Conservation (phyloP, 2,888 invertebrate genomes). For the Aporophyla lueneburgensis region DNA sequence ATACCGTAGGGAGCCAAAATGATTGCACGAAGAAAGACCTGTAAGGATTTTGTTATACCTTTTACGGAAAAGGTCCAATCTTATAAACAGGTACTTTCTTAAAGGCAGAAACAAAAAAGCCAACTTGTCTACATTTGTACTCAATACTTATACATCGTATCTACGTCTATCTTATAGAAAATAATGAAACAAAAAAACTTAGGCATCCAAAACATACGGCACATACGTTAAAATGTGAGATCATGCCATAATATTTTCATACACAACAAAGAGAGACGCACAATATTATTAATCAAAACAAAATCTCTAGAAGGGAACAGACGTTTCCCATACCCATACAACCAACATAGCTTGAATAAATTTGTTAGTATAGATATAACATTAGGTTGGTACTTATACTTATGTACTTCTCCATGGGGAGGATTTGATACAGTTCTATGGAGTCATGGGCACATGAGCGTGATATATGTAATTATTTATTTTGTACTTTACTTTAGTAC, state of each 20-base stretch:
- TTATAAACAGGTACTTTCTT: no score
- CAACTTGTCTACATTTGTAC: no score
- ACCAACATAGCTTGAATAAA: no score
- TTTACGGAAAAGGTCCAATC: background rate
- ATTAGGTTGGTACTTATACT: no score
- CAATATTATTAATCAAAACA: slow-evolving; percentile 14
- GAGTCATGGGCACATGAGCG: no score
- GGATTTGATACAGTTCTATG: no score
- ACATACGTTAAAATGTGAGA: slow-evolving; percentile 3
- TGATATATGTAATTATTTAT: no score
- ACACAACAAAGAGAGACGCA: slow-evolving; percentile 1
- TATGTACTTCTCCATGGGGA: no score
- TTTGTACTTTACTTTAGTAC: no score
- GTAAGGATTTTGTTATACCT: background rate
- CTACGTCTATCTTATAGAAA: no score
- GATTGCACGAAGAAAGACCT: background rate
- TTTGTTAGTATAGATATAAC: no score
- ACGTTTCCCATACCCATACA: background rate
- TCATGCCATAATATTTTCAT: slow-evolving; percentile 15
- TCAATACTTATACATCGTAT: no score
- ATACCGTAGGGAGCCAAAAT: background rate
- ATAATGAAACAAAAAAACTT: background rate
- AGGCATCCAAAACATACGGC: background rate
- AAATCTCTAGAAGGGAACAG: background rate
- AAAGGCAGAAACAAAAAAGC: background rate